A percentile compares a stretch with the other conserved stretches of the same genome.
Evolutionary conservation across 2,113 vertebrate species (phyloP).

Genomic region (Ceyx melanurus): DNA sequence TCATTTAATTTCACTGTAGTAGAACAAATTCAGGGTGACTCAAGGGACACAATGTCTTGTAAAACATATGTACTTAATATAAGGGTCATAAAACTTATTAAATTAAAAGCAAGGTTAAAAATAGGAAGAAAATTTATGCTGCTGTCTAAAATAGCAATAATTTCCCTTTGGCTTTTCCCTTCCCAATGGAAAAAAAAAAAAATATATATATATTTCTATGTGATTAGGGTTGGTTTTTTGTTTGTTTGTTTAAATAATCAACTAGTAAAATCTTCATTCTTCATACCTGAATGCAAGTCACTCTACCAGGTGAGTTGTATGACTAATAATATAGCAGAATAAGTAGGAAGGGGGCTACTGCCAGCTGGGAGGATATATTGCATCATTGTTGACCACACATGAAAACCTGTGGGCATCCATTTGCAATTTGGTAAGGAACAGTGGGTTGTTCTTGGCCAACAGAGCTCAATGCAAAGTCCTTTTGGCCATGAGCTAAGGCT

Average conservation of each 20-base stretch:
- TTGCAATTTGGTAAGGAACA: background rate
- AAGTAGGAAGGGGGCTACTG: background rate
- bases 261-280: constrained; percentile 60
- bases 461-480: background rate
- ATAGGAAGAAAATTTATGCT: constrained; percentile 94
- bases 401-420: background rate
- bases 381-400: background rate
- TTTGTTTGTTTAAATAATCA: background rate
- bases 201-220: no score
- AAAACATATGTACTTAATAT: constrained; percentile 99
- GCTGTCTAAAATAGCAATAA: constrained; percentile 86
- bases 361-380: background rate
- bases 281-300: constrained; percentile 39
- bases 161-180: constrained; percentile 77
- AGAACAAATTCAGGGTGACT: constrained; percentile 88
- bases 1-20: constrained; percentile 76
- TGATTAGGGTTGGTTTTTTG: background rate
- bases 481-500: background rate
- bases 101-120: constrained; percentile 98
- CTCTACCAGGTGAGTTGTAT: background rate
- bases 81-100: constrained; percentile 96
- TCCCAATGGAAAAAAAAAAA: no score
- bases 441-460: background rate
- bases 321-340: background rate
- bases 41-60: constrained; percentile 93